These are phyloP conservation scores for Pteria penguin DNA, from an alignment of 2,888 invertebrate species.

Conservation along the genomic window DNA sequence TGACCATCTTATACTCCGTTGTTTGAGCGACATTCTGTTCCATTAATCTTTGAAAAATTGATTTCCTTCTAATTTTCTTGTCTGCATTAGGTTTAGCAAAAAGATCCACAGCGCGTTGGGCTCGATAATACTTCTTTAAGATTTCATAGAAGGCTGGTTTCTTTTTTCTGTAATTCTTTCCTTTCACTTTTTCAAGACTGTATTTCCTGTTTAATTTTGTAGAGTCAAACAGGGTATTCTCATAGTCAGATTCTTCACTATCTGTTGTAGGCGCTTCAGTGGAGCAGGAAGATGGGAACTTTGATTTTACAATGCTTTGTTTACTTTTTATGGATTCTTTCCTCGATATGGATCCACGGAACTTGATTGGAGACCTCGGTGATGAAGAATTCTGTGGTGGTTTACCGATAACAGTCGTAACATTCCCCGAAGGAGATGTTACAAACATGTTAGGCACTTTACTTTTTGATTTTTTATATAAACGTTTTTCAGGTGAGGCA, in stretches of 20 bases:
- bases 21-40: constrained; percentile 17
- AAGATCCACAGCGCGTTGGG: constrained; percentile 47
- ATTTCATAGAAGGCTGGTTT: constrained; percentile 52
- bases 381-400: neutral
- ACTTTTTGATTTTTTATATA: neutral
- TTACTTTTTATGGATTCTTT: neutral
- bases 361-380: neutral
- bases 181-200: constrained; percentile 47
- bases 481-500: neutral
- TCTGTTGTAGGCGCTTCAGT: neutral
- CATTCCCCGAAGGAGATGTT: neutral
- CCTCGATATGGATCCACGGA: neutral
- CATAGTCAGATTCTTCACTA: neutral
- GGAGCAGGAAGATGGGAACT: neutral
- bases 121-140: constrained; percentile 56
- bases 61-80: constrained; percentile 26
- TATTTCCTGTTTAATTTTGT: constrained; percentile 47
- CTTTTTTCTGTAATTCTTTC: constrained; percentile 39
- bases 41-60: constrained; percentile 31
- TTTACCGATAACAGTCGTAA: no score
- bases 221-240: constrained; percentile 40
- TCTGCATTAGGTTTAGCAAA: constrained; percentile 6
- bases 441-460: neutral
- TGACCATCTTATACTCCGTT: constrained; percentile 18
- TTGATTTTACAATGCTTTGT: neutral